These are phyloP conservation scores for Chiloscyllium punctatum DNA, from an alignment of 2,797 vertebrate genomes.

Conservation along the genomic window DNA sequence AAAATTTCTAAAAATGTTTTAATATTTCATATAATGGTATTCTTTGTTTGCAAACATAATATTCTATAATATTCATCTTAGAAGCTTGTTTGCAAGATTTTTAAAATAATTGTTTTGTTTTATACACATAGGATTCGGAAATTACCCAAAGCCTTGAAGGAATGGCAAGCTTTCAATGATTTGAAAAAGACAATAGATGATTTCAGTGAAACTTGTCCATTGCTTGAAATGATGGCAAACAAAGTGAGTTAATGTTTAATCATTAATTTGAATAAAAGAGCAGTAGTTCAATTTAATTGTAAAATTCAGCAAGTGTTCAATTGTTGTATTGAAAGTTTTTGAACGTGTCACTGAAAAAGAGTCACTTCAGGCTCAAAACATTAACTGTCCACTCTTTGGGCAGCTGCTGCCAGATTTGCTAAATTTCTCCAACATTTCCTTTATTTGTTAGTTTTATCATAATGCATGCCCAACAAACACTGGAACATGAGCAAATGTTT, in stretches of 20 bases:
- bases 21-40: neutral
- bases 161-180: slow-evolving; percentile 74
- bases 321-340: neutral
- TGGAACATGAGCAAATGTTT: no score
- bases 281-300: neutral
- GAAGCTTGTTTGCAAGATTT: neutral
- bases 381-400: no score
- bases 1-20: neutral
- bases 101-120: neutral
- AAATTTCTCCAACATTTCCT: no score
- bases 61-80: neutral
- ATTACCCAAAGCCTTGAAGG: slow-evolving; percentile 71
- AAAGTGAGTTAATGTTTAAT: slow-evolving; percentile 55
- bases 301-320: neutral
- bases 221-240: slow-evolving; percentile 76
- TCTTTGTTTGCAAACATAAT: neutral
- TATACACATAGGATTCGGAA: slow-evolving; percentile 61
- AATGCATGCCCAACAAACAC: no score
- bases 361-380: no score
- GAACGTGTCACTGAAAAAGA: neutral
- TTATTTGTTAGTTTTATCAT: no score
- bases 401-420: no score
- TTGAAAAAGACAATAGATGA: slow-evolving; percentile 73
- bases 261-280: neutral
- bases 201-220: slow-evolving; percentile 71